These are phyloP conservation scores for Orthosia gothica DNA, from an alignment of 2,888 invertebrate species.

Conservation along the genomic window DNA sequence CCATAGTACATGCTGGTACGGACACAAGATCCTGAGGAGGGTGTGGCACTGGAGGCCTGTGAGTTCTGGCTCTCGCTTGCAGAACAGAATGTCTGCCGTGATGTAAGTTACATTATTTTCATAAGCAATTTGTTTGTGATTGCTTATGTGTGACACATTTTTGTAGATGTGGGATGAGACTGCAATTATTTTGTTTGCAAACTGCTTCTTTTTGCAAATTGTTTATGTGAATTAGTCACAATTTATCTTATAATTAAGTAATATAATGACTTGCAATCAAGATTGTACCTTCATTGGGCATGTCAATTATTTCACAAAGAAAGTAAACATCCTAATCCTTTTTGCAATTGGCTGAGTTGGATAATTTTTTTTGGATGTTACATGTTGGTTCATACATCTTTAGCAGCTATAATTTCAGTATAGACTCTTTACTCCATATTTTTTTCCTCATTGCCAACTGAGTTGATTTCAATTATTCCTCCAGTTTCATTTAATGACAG, in stretches of 20 bases:
- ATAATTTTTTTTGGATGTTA: too few species aligned
- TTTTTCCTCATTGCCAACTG: too few species aligned
- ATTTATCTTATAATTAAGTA: slow-evolving; percentile 1
- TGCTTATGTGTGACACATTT: too few species aligned
- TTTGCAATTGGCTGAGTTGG: not conserved
- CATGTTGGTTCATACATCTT: not conserved
- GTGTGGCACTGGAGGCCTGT: slow-evolving; percentile 99
- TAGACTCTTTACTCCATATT: too few species aligned
- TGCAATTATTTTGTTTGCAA: too few species aligned
- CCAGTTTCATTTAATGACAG: too few species aligned
- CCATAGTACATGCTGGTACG: slow-evolving; percentile 97
- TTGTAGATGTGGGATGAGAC: too few species aligned
- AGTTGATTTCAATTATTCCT: too few species aligned
- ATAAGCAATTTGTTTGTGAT: too few species aligned
- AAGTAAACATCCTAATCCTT: too few species aligned
- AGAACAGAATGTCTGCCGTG: slow-evolving; percentile 98
- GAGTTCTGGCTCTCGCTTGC: slow-evolving; percentile 99
- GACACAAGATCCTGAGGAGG: slow-evolving; percentile 98
- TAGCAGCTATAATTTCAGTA: not conserved
- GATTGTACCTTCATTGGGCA: slow-evolving; percentile 14
- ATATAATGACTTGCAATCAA: slow-evolving; percentile 10
- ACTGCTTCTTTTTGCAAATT: not conserved
- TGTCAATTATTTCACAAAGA: not conserved
- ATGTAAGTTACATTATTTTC: slow-evolving; percentile 81
- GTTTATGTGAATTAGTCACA: not conserved